A percentile compares a stretch with the other conserved stretches of the same genome.
These are phyloP conservation scores for Vidua chalybeata DNA, from an alignment of 2,113 vertebrate genomes.

Conservation along the genomic window DNA sequence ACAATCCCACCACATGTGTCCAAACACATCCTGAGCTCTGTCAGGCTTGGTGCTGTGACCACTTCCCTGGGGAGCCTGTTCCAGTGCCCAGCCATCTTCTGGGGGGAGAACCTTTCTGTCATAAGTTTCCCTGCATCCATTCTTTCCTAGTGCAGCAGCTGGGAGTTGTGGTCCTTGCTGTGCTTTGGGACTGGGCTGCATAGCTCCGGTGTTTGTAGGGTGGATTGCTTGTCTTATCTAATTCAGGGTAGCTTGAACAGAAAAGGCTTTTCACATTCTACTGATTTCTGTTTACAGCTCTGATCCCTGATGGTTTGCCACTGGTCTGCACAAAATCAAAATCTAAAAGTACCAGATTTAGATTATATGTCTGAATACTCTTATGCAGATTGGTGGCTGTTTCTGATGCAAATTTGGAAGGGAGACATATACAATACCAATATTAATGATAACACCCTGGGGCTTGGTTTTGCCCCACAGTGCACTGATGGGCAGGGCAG, in stretches of 20 bases:
- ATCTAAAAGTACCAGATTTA: background rate
- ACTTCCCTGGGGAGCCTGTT: background rate
- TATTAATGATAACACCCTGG: background rate
- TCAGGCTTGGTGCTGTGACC: background rate
- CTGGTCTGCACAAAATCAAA: background rate
- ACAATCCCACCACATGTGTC: background rate
- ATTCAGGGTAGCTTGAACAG: background rate
- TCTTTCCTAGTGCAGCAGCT: background rate
- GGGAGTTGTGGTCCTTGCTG: background rate
- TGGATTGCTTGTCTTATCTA: background rate
- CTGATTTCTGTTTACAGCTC: background rate
- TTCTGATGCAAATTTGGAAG: background rate
- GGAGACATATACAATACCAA: background rate
- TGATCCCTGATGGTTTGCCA: background rate
- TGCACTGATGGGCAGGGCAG: background rate
- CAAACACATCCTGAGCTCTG: background rate
- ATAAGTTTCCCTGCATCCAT: background rate
- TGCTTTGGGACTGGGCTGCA: background rate
- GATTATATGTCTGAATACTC: background rate
- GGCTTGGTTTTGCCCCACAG: background rate
- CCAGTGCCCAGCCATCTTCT: background rate
- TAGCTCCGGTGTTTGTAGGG: background rate
- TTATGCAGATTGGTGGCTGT: background rate
- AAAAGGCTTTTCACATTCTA: background rate
- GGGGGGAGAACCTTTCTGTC: background rate